Conservation (phyloP, 2,888 invertebrate genomes). For the Schrankia costaestrigalis region DNA sequence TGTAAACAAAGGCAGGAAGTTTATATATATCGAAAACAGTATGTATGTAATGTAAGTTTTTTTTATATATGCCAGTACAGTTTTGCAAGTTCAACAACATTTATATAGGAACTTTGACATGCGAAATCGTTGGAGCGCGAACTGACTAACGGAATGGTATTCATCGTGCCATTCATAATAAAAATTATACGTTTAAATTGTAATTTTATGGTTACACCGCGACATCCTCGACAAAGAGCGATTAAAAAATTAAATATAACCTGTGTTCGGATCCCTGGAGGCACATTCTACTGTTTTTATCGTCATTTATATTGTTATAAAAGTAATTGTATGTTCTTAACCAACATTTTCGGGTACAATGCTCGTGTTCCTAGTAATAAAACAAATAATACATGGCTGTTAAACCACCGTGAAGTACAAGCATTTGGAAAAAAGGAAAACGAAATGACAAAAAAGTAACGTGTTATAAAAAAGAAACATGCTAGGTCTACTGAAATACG, state of each 20-base stretch:
- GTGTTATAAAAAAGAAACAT: no score
- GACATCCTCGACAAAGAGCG: conserved; percentile 12
- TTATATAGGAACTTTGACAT: conserved; percentile 26
- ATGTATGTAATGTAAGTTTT: conserved; percentile 14
- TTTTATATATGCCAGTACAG: conserved; percentile 24
- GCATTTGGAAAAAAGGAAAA: conserved; percentile 12
- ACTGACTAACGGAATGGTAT: conserved; percentile 7
- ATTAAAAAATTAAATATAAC: conserved; percentile 24
- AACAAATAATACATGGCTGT: conserved; percentile 11
- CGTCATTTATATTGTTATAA: conserved; percentile 9
- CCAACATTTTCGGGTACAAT: conserved; percentile 11
- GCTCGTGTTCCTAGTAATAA: conserved; percentile 5
- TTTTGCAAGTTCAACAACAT: conserved; percentile 33
- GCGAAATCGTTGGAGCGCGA: conserved; percentile 13
- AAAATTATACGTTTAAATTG: conserved; percentile 24
- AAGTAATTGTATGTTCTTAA: conserved; percentile 18
- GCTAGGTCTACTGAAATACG: no score
- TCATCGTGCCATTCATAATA: conserved; percentile 10
- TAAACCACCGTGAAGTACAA: conserved; percentile 14
- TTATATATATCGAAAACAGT: conserved; percentile 28
- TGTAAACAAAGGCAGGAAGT: conserved; percentile 56
- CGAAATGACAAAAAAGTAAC: conserved; percentile 6
- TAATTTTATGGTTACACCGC: conserved; percentile 19
- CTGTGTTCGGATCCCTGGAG: conserved; percentile 9
- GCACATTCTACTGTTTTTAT: conserved; percentile 16